Evolutionary conservation across 2,888 invertebrate genomes (phyloP), one percentile per base, ranked within the genome.

Genomic region (Endotricha flammealis): DNA sequence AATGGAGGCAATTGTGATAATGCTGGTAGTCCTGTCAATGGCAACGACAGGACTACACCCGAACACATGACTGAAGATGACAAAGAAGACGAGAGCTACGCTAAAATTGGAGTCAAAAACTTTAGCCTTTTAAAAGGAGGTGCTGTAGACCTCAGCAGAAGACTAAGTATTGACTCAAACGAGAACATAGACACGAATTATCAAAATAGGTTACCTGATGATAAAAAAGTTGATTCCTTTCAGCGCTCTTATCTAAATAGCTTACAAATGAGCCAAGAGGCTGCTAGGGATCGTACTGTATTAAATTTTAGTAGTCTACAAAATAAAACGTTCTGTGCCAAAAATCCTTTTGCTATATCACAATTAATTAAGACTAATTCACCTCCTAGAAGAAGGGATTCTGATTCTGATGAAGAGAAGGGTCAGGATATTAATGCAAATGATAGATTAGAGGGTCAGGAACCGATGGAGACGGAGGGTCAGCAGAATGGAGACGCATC

Each of bases 291-390:
- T 46, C 66, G 77, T 46, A 87, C 81, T 32, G 76, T 85, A 35
- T 60, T 86, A 46, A 83, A 82, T 48, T 85, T 85, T 75, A 82
- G 68, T 69, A 81, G 65, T 76, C 74, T 83, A 77, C 81, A 82
- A 66, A 83, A 78, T 57, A 87, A 87, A 67, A 77, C 77, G 38
- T 87, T 87, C 57, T 87, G 87, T 81, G 87, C 87, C 78, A 88
- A 88, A 79, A 88, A 87, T 63, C 87, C 88, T 51, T 87, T 88
- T 59, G 87, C 88, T 63, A 88, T 88, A 69, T 88, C 88, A 32
- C 87, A 87, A 60, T 66, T 87, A 66, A 87, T 87, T 47, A 87
- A 88, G 51, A 87, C 87, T 32, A 86, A 88, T 48, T 88, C 87
- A 1, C 87, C 87, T 29, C 86, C 87, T 0, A 71, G 87, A 53